These are phyloP conservation scores for Ormyrus thymus DNA, from an alignment of 2,888 invertebrate genomes.

Conservation along the genomic window DNA sequence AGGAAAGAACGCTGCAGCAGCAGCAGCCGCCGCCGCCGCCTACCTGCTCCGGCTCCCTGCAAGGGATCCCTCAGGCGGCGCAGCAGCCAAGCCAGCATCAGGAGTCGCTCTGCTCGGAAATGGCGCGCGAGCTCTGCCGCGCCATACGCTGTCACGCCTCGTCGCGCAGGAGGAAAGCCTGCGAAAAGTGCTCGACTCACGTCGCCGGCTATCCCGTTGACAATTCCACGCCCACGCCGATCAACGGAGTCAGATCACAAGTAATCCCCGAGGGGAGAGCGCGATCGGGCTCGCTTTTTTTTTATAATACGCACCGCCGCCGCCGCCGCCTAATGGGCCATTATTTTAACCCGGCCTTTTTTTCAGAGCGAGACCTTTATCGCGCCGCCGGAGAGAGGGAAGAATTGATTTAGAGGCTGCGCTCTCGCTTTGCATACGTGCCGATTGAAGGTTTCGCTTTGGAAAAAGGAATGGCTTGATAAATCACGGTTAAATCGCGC, in stretches of 20 bases:
- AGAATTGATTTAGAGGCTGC: too few species aligned
- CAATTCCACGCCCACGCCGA: conserved; percentile 75
- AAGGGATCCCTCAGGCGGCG: conserved; percentile 74
- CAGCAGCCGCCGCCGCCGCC: conserved; percentile 66
- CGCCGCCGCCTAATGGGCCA: too few species aligned
- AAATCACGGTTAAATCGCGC: too few species aligned
- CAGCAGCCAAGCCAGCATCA: conserved; percentile 69
- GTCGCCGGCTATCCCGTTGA: conserved; percentile 75
- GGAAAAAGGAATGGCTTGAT: too few species aligned
- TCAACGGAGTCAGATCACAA: conserved; percentile 73
- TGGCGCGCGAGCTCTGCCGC: conserved; percentile 84
- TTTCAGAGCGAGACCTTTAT: too few species aligned
- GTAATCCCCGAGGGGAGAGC: conserved; percentile 8
- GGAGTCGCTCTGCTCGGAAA: conserved; percentile 86
- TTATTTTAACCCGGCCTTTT: too few species aligned
- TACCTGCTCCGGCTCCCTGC: conserved; percentile 70
- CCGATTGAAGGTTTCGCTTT: too few species aligned
- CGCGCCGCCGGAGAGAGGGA: too few species aligned
- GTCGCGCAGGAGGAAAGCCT: conserved; percentile 81
- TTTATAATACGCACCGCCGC: too few species aligned
- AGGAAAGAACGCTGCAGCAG: conserved; percentile 68
- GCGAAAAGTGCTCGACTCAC: conserved; percentile 77
- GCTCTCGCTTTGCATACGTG: too few species aligned
- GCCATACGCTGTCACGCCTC: conserved; percentile 80
- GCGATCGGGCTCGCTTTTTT: too few species aligned